Evolutionary conservation across 2,888 invertebrate genomes (phyloP).

Genomic region (Pristionchus japonicus): DNA sequence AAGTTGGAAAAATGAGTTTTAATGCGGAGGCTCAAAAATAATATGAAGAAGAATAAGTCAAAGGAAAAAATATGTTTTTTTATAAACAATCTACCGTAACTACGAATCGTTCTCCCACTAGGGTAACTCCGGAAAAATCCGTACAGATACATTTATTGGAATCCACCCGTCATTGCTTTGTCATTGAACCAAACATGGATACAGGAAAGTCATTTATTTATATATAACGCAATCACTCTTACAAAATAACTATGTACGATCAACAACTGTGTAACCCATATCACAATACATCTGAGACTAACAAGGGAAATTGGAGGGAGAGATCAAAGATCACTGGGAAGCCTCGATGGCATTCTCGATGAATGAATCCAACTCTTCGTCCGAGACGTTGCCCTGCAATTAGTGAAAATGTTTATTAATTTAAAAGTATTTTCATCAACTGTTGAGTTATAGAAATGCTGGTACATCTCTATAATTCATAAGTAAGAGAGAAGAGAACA

Average conservation of each 20-base stretch:
- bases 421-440: too few species aligned
- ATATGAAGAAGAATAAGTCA: too few species aligned
- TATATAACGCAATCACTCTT: background rate
- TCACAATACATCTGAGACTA: constrained; percentile 25
- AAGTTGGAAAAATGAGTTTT: background rate
- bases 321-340: constrained; percentile 37
- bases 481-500: background rate
- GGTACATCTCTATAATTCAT: background rate
- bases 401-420: too few species aligned
- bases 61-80: too few species aligned
- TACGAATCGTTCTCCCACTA: too few species aligned
- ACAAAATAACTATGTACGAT: background rate
- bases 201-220: background rate
- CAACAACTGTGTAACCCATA: constrained; percentile 25
- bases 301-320: background rate
- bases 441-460: too few species aligned
- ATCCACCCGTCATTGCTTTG: background rate
- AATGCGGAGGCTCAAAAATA: too few species aligned
- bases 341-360: constrained; percentile 53
- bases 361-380: constrained; percentile 59
- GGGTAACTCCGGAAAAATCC: too few species aligned
- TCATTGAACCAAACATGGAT: background rate
- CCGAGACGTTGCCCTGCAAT: constrained; percentile 55
- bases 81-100: too few species aligned
- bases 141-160: background rate